phyloP scores from a whole-genome alignment of 2,797 vertebrate genomes.

The Notamacropus eugenii region DNA sequence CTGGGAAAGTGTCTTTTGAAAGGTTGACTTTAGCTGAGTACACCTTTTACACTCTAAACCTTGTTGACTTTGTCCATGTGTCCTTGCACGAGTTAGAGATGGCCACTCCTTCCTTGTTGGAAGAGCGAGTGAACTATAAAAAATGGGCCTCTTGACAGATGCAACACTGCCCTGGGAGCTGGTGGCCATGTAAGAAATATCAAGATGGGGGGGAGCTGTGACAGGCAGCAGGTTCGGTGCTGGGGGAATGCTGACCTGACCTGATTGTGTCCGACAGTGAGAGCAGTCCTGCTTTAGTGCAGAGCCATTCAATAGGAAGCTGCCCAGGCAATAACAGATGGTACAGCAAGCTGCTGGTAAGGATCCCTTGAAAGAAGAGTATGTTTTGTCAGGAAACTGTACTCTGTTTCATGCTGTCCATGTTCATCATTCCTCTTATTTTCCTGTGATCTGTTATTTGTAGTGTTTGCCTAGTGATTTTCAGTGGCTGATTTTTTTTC shows the following conservation, averaged over 20 bases:
- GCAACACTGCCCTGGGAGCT: conserved; percentile 72
- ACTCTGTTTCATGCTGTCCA: conserved; percentile 65
- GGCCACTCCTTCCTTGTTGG: not conserved
- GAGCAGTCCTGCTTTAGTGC: conserved; percentile 83
- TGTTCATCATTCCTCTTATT: conserved; percentile 58
- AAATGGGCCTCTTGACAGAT: conserved; percentile 77
- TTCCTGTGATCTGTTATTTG: not conserved
- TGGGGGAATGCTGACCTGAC: conserved; percentile 83
- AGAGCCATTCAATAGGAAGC: conserved; percentile 84
- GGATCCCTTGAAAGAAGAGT: conserved; percentile 70
- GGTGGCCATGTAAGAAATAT: conserved; percentile 78
- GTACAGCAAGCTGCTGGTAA: conserved; percentile 84
- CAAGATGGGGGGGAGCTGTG: conserved; percentile 68
- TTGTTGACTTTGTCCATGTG: not conserved
- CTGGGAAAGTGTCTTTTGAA: not conserved
- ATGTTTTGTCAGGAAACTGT: conserved; percentile 48
- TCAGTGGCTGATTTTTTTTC: not conserved
- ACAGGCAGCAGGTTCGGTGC: conserved; percentile 79
- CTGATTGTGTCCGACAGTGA: conserved; percentile 85
- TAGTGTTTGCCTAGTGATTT: not conserved
- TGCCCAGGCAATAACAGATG: conserved; percentile 86
- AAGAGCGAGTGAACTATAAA: conserved; percentile 58
- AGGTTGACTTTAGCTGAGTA: not conserved
- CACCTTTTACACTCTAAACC: not conserved
- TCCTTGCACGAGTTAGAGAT: not conserved